These are phyloP conservation scores for Phaethon lepturus DNA, from an alignment of 2,113 vertebrate genomes.

Conservation along the genomic window DNA sequence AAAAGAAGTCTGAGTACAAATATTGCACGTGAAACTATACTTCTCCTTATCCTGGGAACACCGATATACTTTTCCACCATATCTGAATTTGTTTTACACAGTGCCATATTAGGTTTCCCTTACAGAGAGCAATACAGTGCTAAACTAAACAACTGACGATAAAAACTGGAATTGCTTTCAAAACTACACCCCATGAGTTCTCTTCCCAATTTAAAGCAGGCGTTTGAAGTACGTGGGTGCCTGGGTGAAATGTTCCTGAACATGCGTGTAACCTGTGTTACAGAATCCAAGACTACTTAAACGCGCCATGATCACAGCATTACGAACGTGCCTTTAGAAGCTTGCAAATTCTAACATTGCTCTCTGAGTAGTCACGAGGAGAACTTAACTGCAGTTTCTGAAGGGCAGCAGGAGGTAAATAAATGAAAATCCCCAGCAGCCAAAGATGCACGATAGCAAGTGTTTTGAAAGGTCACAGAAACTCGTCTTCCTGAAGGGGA, in stretches of 20 bases:
- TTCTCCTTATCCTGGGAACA: constrained; percentile 25
- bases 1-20: background rate
- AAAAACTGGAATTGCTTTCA: background rate
- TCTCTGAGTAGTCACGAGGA: background rate
- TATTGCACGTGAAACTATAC: background rate
- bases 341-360: background rate
- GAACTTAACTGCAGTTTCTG: background rate
- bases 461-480: background rate
- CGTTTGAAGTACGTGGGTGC: background rate
- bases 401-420: background rate
- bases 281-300: background rate
- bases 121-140: background rate
- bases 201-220: background rate
- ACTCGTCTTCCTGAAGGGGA: background rate
- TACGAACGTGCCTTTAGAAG: background rate
- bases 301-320: background rate
- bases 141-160: constrained; percentile 51
- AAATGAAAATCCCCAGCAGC: background rate
- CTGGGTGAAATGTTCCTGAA: background rate
- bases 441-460: background rate
- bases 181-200: background rate
- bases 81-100: constrained; percentile 39
- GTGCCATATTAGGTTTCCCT: background rate
- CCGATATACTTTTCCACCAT: background rate
- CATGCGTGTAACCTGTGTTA: background rate